A percentile compares a stretch with the other conserved stretches of the same genome.
Evolutionary conservation across 2,797 vertebrate species (phyloP).

Genomic region (Anomalospiza imberbis): DNA sequence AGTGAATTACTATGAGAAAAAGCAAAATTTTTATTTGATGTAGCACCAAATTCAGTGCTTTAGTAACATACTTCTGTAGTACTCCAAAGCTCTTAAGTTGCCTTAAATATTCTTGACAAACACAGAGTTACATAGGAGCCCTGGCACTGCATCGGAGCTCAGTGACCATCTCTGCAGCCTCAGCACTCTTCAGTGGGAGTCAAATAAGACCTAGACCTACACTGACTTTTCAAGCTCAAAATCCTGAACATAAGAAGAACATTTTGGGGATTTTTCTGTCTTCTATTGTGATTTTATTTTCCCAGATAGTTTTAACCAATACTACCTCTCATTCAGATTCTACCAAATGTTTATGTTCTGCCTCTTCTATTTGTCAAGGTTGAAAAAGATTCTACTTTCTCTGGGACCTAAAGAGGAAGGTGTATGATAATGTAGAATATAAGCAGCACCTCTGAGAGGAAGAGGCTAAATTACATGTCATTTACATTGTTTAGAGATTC

Average conservation of each 20-base stretch:
- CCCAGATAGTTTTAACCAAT: background rate
- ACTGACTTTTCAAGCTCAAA: background rate
- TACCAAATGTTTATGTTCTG: background rate
- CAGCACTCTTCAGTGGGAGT: background rate
- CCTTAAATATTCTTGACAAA: background rate
- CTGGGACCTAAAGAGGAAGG: background rate
- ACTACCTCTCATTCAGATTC: background rate
- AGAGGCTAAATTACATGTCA: background rate
- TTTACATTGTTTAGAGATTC: background rate
- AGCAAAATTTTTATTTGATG: background rate
- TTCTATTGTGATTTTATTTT: background rate
- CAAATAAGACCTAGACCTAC: background rate
- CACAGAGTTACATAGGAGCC: background rate
- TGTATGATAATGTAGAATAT: background rate
- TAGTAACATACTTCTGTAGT: background rate
- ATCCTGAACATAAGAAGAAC: background rate
- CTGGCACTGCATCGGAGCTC: background rate
- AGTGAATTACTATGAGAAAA: background rate
- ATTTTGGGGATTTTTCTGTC: accelerated
- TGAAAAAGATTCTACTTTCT: background rate
- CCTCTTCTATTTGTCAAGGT: background rate
- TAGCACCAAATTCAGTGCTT: background rate
- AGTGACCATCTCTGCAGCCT: background rate
- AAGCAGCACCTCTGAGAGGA: background rate
- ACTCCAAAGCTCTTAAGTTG: background rate